phyloP scores from a whole-genome alignment of 2,113 vertebrate species.

The Dicerorhinus sumatrensis region DNA sequence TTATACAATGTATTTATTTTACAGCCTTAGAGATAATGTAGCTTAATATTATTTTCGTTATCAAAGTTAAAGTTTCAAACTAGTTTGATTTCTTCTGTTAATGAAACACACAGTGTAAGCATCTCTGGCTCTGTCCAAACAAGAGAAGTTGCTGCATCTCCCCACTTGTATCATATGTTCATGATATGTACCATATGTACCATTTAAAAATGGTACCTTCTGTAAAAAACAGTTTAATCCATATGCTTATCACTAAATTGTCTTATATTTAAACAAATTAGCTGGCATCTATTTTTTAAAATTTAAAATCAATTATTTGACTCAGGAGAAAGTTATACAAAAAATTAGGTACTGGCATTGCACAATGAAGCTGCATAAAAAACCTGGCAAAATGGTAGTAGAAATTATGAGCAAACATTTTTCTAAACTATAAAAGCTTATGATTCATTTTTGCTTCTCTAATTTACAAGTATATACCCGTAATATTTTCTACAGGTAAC shows the following conservation, averaged over 20 bases:
- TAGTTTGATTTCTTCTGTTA: neutral
- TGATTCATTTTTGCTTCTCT: neutral
- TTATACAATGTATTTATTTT: neutral
- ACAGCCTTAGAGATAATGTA: neutral
- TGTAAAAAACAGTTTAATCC: neutral
- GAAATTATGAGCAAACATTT: neutral
- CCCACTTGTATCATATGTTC: neutral
- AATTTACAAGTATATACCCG: neutral
- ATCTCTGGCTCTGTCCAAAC: neutral
- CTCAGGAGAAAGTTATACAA: neutral
- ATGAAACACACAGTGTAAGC: neutral
- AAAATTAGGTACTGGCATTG: neutral
- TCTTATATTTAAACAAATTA: neutral
- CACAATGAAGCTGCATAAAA: neutral
- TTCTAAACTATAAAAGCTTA: neutral
- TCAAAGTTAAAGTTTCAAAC: neutral
- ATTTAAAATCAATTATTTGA: constrained; percentile 2
- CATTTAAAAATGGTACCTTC: neutral
- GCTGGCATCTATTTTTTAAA: neutral
- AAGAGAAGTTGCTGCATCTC: neutral
- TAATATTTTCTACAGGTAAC: neutral
- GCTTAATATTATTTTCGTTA: neutral
- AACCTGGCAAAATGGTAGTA: neutral
- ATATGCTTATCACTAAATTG: neutral
- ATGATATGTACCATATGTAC: neutral